phyloP scores from a whole-genome alignment of 2,113 vertebrate species.

The Hypanus sabinus region DNA sequence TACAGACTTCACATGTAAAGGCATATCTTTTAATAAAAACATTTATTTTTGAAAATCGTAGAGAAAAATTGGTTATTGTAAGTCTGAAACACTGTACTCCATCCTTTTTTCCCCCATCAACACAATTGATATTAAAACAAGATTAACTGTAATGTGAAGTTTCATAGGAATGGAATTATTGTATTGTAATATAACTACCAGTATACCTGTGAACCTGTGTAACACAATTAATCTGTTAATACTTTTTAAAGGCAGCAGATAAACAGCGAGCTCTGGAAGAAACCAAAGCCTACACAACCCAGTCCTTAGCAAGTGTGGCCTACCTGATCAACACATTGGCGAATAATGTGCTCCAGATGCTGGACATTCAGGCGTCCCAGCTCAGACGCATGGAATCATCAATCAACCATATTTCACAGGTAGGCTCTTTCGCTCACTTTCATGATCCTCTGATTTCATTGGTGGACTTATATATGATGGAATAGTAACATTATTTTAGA shows the following conservation, averaged over 20 bases:
- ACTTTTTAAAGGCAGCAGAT: constrained; percentile 72
- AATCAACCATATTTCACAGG: constrained; percentile 99
- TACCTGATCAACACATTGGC: constrained; percentile 98
- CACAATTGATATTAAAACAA: no score
- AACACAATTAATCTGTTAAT: constrained; percentile 39
- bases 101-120: no score
- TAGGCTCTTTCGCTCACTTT: constrained; percentile 45
- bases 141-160: no score
- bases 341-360: constrained; percentile 98
- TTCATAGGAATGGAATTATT: no score
- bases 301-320: constrained; percentile 94
- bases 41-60: no score
- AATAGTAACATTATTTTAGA: not conserved
- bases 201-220: not conserved
- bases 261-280: constrained; percentile 94
- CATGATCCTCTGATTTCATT: not conserved
- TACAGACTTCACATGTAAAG: no score
- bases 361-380: constrained; percentile 96
- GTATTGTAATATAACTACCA: not conserved
- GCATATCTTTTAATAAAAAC: no score
- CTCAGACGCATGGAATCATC: constrained; percentile 97
- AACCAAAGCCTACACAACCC: constrained; percentile 97
- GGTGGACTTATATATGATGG: not conserved
- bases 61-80: no score
- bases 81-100: no score